Evolutionary conservation across 2,888 invertebrate species (phyloP).

Genomic region (Parnassius mnemosyne): DNA sequence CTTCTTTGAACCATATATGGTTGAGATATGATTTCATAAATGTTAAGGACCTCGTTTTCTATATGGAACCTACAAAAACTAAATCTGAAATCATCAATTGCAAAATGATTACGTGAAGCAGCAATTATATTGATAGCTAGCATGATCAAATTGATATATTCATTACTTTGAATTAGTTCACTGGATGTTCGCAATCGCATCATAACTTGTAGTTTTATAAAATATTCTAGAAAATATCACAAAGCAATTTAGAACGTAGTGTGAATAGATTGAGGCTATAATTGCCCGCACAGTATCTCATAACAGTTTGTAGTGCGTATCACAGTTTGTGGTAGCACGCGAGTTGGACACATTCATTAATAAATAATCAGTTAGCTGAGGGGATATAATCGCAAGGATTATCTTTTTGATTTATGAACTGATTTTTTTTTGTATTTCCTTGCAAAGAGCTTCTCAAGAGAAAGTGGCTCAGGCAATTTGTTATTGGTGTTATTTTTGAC

Average conservation of each 20-base stretch:
- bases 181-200: slow-evolving; percentile 22
- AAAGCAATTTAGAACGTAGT: slow-evolving; percentile 10
- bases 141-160: slow-evolving; percentile 23
- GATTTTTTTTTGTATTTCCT: slow-evolving; percentile 1
- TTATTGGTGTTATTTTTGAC: slow-evolving; percentile 10
- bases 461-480: slow-evolving; percentile 19
- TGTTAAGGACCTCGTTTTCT: too few species aligned
- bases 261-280: neutral
- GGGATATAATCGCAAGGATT: slow-evolving; percentile 16
- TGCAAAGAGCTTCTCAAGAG: slow-evolving; percentile 3
- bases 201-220: slow-evolving; percentile 12
- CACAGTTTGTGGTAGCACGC: slow-evolving; percentile 29
- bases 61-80: too few species aligned
- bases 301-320: slow-evolving; percentile 11
- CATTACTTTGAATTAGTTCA: slow-evolving; percentile 31
- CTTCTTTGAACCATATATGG: too few species aligned
- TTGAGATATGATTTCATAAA: too few species aligned
- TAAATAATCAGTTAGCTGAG: slow-evolving; percentile 30
- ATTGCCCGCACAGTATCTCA: neutral
- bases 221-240: neutral
- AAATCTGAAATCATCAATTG: too few species aligned
- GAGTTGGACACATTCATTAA: slow-evolving; percentile 31
- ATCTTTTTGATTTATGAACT: slow-evolving; percentile 11
- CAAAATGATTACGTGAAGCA: too few species aligned
- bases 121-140: slow-evolving; percentile 3